These are phyloP conservation scores for Ferrisia virgata DNA, from an alignment of 2,888 invertebrate genomes.

Conservation along the genomic window DNA sequence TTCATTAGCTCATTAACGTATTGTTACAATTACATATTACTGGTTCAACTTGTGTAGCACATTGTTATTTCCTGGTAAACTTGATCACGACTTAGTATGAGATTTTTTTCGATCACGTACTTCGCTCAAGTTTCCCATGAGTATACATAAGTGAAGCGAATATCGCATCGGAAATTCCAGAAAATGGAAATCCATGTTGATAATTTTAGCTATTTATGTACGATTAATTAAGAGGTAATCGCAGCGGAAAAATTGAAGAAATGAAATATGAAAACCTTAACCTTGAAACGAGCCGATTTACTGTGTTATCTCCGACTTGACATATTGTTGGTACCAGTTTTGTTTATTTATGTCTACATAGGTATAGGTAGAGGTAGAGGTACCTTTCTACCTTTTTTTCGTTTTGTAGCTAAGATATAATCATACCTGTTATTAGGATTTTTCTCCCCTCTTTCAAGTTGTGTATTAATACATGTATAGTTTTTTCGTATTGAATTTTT, in stretches of 20 bases:
- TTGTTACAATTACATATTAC: constrained; percentile 26
- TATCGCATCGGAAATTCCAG: neutral
- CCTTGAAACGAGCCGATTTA: neutral
- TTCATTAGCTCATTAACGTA: constrained; percentile 19
- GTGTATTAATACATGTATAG: too few relatives aligned
- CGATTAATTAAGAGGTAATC: neutral
- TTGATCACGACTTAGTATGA: constrained; percentile 17
- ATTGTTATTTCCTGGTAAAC: constrained; percentile 23
- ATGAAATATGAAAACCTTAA: neutral
- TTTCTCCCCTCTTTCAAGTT: too few relatives aligned
- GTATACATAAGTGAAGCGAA: neutral
- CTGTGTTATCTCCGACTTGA: neutral
- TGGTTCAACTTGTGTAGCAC: constrained; percentile 22
- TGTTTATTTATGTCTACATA: too few relatives aligned
- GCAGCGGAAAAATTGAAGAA: neutral
- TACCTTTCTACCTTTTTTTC: too few relatives aligned
- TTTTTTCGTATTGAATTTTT: too few relatives aligned
- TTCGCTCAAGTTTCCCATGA: neutral
- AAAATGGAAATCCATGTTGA: neutral
- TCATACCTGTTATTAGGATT: too few relatives aligned
- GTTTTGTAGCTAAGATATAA: too few relatives aligned
- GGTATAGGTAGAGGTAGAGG: too few relatives aligned
- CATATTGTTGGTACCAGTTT: neutral
- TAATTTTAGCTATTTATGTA: neutral
- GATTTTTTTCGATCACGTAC: neutral